Conservation (phyloP, 2,797 vertebrate species). For the Semotilus atromaculatus region DNA sequence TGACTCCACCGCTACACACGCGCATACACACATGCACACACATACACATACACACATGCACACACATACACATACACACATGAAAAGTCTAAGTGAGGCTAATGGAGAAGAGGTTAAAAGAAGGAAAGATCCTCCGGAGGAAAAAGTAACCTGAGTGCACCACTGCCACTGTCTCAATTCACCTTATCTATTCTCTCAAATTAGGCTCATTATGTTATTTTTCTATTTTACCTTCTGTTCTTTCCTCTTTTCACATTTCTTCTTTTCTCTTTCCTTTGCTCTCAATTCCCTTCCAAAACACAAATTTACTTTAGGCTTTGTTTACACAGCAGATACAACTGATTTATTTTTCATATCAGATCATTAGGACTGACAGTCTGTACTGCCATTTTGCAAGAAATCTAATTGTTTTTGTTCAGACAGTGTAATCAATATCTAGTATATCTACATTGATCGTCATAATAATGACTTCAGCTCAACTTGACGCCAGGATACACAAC, state of each 20-base stretch:
- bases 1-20: not conserved
- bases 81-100: not conserved
- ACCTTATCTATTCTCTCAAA: conserved; percentile 51
- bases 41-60: not conserved
- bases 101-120: conserved; percentile 34
- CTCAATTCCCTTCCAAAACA: not conserved
- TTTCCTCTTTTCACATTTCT: not conserved
- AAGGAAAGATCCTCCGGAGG: conserved; percentile 6
- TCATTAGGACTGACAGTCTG: not conserved
- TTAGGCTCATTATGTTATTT: conserved; percentile 46
- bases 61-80: not conserved
- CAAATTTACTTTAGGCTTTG: not conserved
- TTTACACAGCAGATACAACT: not conserved
- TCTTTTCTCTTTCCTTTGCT: not conserved
- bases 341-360: not conserved
- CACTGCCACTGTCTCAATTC: conserved; percentile 51
- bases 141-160: conserved; percentile 40
- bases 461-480: not conserved
- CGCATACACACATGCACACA: not conserved
- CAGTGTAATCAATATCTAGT: not conserved
- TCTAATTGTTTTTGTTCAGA: conserved; percentile 25
- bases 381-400: conserved; percentile 6
- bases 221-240: not conserved
- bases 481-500: not conserved
- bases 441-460: not conserved